Base-by-base conservation (phyloP, 2,113 vertebrate species). In the Clarias macrocephalus region DNA sequence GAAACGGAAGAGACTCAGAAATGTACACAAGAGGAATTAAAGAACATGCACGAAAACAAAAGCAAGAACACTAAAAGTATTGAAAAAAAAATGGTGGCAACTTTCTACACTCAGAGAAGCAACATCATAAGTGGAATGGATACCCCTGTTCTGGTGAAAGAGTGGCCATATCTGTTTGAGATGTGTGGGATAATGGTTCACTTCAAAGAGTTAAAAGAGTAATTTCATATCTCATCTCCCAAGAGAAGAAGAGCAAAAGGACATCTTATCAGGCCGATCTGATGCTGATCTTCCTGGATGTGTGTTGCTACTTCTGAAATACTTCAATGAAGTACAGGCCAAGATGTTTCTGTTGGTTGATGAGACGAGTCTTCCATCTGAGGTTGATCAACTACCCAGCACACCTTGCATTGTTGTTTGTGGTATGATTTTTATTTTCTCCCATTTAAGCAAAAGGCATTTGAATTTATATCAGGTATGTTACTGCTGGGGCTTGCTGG, bases 371-470 rank as follows among this genome's bases (percentile, higher is more conserved):
- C 59, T 65, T 21, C 80, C 60, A 25, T 48, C 60, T 82, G 80
- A 81, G 63, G 37, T 82, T 82, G 80, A 5, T 42, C 80, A 81
- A 63, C 80, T 81, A 42, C 80, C 33, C 28, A 75, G 54, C 42
- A 80, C 87, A 87, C 85, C 85, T 15, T 90, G 87, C 77, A 87
- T 86, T 19, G 9, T 81, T 86, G 42, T 90, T 6, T 88, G 87
- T 90, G 89, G 89, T 63, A 86, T 66, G 81, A 83, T 21, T 33
- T 66, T 82, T 83, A 11, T 1, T 72, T 16, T 28, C n/a, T 25
- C 52, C 28, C n/a, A 52, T 62, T 80, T 72, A 60, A 75, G 33
- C 33, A 37, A 37, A 2, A 37, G 68, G 28, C 23, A 25, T 63
- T 63, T n/a, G n/a, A n/a, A n/a, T n/a, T 42, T 42, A 6, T 42